Conservation (phyloP, 2,888 invertebrate genomes). For the Erannis defoliaria region DNA sequence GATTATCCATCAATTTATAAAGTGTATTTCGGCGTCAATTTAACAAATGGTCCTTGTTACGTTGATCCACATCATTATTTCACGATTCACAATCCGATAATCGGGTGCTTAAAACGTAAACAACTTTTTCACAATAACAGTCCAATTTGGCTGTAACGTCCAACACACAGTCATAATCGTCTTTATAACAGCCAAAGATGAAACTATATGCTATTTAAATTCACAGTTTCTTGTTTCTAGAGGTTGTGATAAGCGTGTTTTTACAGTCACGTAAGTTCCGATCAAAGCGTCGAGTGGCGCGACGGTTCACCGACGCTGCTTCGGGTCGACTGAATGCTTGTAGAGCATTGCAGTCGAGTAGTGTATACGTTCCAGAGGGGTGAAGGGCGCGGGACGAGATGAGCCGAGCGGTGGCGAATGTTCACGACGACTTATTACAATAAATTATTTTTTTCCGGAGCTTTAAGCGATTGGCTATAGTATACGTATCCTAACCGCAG, state of each 20-base stretch:
- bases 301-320: constrained; percentile 81
- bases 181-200: constrained; percentile 30
- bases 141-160: constrained; percentile 57
- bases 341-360: constrained; percentile 79
- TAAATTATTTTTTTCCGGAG: constrained; percentile 83
- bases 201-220: constrained; percentile 37
- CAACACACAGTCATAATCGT: constrained; percentile 31
- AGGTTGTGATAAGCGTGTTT: constrained; percentile 79
- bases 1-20: constrained; percentile 84
- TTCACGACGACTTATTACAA: constrained; percentile 85
- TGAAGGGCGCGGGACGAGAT: constrained; percentile 71
- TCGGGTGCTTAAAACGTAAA: constrained; percentile 48
- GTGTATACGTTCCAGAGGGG: constrained; percentile 75
- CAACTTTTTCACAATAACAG: constrained; percentile 63
- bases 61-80: constrained; percentile 65
- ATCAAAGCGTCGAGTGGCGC: constrained; percentile 77
- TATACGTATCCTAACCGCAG: constrained; percentile 65
- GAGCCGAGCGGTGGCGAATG: constrained; percentile 84
- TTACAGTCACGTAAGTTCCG: constrained; percentile 75
- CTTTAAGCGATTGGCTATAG: constrained; percentile 75
- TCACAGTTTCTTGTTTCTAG: constrained; percentile 60
- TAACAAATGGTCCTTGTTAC: constrained; percentile 70
- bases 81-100: constrained; percentile 41
- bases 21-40: constrained; percentile 71
- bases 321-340: constrained; percentile 80